Percentiles rank a stretch among this genome's conserved stretches.
These are phyloP conservation scores for Idaea biselata DNA, from an alignment of 2,888 invertebrate genomes.

Conservation along the genomic window DNA sequence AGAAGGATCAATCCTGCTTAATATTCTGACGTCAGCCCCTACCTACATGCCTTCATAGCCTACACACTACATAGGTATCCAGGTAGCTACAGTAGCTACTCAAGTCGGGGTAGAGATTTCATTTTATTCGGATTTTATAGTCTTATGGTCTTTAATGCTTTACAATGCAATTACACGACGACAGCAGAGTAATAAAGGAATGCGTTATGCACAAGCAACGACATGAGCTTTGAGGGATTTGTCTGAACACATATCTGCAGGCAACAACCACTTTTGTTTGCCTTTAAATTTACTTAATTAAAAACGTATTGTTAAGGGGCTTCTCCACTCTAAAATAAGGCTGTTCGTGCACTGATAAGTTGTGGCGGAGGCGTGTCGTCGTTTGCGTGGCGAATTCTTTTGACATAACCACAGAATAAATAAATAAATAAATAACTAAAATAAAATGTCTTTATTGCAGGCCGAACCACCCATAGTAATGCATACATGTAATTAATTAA, in stretches of 20 bases:
- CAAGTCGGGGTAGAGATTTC: slow-evolving; percentile 21
- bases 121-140: slow-evolving; percentile 33
- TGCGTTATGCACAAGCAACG: not conserved
- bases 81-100: not conserved
- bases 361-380: too few relatives aligned
- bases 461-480: too few relatives aligned
- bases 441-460: too few relatives aligned
- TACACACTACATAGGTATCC: not conserved
- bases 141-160: slow-evolving; percentile 13
- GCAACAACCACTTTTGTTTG: not conserved
- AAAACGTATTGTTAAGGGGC: not conserved
- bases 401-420: too few relatives aligned
- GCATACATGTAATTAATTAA: too few relatives aligned
- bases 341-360: not conserved
- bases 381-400: too few relatives aligned
- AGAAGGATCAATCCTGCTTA: slow-evolving; percentile 20
- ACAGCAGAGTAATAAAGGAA: not conserved
- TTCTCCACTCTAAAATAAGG: not conserved
- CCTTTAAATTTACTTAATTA: not conserved
- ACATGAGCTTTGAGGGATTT: slow-evolving; percentile 6
- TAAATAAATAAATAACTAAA: too few relatives aligned
- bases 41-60: slow-evolving; percentile 21
- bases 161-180: not conserved
- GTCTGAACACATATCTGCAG: not conserved
- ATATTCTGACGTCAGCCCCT: slow-evolving; percentile 22